Evolutionary conservation across 2,888 invertebrate species (phyloP), one percentile per base, ranked within the genome.

Genomic region (Drosophila meridiana): DNA sequence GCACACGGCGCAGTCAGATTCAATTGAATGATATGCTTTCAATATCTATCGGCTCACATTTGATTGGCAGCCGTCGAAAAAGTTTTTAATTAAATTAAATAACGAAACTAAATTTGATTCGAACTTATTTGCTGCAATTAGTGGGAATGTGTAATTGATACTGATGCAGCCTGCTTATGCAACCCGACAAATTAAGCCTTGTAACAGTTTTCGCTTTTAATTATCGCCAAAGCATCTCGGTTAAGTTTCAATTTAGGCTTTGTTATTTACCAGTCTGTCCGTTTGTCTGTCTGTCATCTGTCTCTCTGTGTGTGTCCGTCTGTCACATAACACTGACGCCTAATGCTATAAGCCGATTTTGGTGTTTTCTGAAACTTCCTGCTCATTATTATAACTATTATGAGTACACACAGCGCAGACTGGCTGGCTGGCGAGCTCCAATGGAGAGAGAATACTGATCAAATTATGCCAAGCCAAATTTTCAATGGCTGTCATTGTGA

Each of bases 261-360:
- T 52, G 43, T 38, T 59, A 38, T 47, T 56, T 47, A 14, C 52
- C 45, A 43, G 34, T 52, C 50, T 28, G 45, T 56, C 30, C 42
- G 36, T 42, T 32, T 48, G 48, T 50, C 65, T 8, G 45, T 56
- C 68, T 52, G 62, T 40, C 60, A n/a, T 57, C 45, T 47, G 26
- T 47, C 48, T 30, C 40, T 57, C 26, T 52, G 59, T 43, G 43
- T 38, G 20, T 45, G 52, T 53, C 63, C 11, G 48, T 53, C 64
- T 57, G 64, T 63, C 73, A 73, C 65, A 71, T 78, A 75, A 74
- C 74, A 57, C 56, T 64, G 61, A 64, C 72, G 65, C 56, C 58
- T 89, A 85, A 85, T 76, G 85, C 87, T 72, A 63, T 89, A 86
- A 86, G 85, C 85, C 85, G 85, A 84, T 85, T 85, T 89, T 68